Conservation (phyloP, 2,888 invertebrate genomes). For the Chouioia cunea region DNA sequence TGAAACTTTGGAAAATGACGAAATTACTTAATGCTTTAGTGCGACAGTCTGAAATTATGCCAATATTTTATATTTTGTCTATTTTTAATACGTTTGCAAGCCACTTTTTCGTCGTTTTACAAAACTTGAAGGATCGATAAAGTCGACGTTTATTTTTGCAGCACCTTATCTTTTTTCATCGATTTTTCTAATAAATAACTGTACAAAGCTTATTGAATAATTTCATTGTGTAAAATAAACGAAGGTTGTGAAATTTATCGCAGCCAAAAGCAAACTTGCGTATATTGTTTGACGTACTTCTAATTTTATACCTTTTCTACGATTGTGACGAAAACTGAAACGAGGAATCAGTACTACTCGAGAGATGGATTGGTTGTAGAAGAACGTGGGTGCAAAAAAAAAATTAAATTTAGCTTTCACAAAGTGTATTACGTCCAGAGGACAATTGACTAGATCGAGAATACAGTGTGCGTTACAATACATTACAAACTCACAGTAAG, state of each 20-base stretch:
- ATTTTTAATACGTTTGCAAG: slow-evolving; percentile 38
- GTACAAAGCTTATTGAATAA: slow-evolving; percentile 48
- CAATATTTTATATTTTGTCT: slow-evolving; percentile 37
- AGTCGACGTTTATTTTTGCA: slow-evolving; percentile 33
- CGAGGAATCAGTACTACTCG: background rate
- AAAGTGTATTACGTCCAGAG: slow-evolving; percentile 60
- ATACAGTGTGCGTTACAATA: slow-evolving; percentile 41
- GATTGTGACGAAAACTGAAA: background rate
- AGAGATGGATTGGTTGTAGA: no score
- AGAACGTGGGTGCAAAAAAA: background rate
- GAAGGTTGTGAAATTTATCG: slow-evolving; percentile 45
- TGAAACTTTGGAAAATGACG: slow-evolving; percentile 38
- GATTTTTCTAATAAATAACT: slow-evolving; percentile 44
- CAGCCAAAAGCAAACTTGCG: slow-evolving; percentile 38
- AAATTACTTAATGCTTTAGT: slow-evolving; percentile 28
- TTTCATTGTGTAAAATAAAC: slow-evolving; percentile 49
- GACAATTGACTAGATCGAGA: slow-evolving; percentile 64
- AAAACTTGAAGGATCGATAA: slow-evolving; percentile 23
- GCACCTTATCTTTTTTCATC: slow-evolving; percentile 30
- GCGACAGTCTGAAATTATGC: slow-evolving; percentile 13
- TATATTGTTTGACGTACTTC: slow-evolving; percentile 3
- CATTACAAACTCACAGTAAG: slow-evolving; percentile 21
- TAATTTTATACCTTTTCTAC: background rate
- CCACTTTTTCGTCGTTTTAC: slow-evolving; percentile 39
- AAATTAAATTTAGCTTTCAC: slow-evolving; percentile 27